A percentile compares a stretch with the other conserved stretches of the same genome.
phyloP scores from a whole-genome alignment of 2,797 vertebrate genomes.

The Onychomys leucogaster region DNA sequence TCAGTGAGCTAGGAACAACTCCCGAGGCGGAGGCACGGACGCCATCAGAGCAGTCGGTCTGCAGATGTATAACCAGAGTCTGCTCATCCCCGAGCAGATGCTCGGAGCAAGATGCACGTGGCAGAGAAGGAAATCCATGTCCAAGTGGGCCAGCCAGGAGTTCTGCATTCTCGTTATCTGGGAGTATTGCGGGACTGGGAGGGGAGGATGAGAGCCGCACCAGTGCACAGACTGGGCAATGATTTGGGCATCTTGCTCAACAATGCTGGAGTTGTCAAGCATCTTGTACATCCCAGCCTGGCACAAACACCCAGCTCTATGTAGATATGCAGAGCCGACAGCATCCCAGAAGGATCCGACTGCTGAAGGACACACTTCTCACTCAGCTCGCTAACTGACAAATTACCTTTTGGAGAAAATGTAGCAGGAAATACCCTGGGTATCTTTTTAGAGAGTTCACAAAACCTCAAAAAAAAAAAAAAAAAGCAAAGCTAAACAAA shows the following conservation, averaged over 20 bases:
- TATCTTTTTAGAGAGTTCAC: not conserved
- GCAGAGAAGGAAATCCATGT: not conserved
- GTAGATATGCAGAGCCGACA: not conserved
- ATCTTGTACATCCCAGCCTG: conserved; percentile 83
- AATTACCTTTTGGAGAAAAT: not conserved
- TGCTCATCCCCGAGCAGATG: conserved; percentile 66
- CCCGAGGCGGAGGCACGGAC: not conserved
- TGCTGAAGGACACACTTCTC: not conserved
- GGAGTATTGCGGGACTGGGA: not conserved
- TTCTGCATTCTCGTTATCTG: conserved; percentile 48
- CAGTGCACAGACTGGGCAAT: conserved; percentile 5
- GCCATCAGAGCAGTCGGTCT: not conserved
- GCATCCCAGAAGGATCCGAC: conserved; percentile 38
- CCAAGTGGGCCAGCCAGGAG: conserved; percentile 70
- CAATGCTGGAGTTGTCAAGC: conserved; percentile 84
- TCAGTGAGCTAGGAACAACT: not conserved
- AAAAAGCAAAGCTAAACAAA: not conserved
- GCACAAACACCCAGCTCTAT: conserved; percentile 80
- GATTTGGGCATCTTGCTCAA: conserved; percentile 79
- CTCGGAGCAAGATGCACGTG: conserved; percentile 39
- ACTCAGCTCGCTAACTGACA: conserved; percentile 21
- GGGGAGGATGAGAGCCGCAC: not conserved
- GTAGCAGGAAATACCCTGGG: not conserved
- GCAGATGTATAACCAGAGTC: not conserved
- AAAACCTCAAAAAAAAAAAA: not conserved